Base-by-base conservation (phyloP, 2,888 invertebrate species). In the Clivina fossor region DNA sequence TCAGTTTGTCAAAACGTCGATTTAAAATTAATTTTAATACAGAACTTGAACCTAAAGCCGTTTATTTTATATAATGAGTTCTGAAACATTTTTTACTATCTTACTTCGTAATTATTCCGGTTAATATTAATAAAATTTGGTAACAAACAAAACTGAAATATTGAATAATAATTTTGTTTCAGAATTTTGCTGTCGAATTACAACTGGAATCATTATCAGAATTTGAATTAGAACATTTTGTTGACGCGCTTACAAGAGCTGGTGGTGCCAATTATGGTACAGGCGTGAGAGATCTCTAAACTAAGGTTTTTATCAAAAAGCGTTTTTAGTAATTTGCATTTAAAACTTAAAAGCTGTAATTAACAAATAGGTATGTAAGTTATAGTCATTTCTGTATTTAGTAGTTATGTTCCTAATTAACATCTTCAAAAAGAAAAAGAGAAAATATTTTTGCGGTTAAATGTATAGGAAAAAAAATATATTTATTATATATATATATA, bases 251-350 rank as follows among this genome's bases (percentile, higher is more conserved):
- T 66, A 82, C 80, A 65, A 82, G 83, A 69, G 88, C 88, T 56
- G 87, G 88, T 28, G 89, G 89, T 61, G 88, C 88, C 51, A 88
- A 88, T 74, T 89, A 89, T 67, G 89, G 89, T 46, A 88, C 88
- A 41, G 89, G 88, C 35, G 77, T 84, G 63, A 78, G 86, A 69
- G 84, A 85, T 68, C 78, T 77, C 76, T 79, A 77, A 78, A 58
- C 59, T 46, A 26, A n/a, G n/a, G 26, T 26, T 15, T 2, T 16
- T 53, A 49, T 33, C 41, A 13, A 11, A 49, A 26, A 19, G 20
- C n/a, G n/a, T n/a, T 22, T 33, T 47, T 47, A 16, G 13, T 38
- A 49, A 9, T 13, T 13, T 8, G 38, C 49, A 47, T 47, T 49
- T 35, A 24, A 28, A 49, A 32, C 26, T 20, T 30, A 24, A n/a